Evolutionary conservation across 2,113 vertebrate species (phyloP), one percentile per base, ranked within the genome.

Genomic region (Cryptotis parvus): DNA sequence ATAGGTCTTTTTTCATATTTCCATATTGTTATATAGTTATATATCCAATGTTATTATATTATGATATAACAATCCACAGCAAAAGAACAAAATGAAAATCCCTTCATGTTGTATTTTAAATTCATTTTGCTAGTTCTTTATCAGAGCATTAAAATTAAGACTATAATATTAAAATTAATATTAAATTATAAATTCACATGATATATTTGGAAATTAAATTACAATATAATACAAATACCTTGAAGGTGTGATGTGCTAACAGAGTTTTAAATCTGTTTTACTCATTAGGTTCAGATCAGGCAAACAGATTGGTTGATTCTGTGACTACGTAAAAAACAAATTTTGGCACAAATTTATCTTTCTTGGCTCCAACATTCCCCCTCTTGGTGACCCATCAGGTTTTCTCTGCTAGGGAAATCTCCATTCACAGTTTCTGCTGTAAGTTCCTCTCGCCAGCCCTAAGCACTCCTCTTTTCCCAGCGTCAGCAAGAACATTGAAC

Each of bases 31-130:
- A n/a, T n/a, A n/a, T n/a, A n/a, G n/a, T n/a, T n/a, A n/a, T n/a
- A n/a, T n/a, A n/a, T n/a, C n/a, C n/a, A n/a, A n/a, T n/a, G n/a
- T n/a, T n/a, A n/a, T n/a, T n/a, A n/a, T n/a, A n/a, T n/a, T n/a
- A n/a, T n/a, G 96, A 98, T 95, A 95, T 95, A 98, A 96, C 95
- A 96, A 98, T 97, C 97, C 97, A 98, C 95, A 96, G 96, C 95
- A 96, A 96, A 93, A 94, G n/a, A n/a, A n/a, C n/a, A n/a, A n/a
- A n/a, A n/a, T n/a, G n/a, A 94, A 96, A 97, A 97, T 24, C 94
- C 96, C 96, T 97, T 97, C 96, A 97, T 97, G 90, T 97, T 94
- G 91, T 95, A 94, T 96, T 95, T 97, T 78, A 87, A 95, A 96
- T 93, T 95, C 84, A 88, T 96, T 97, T 93, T 95, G 79, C 96